Evolutionary conservation across 2,797 vertebrate genomes (phyloP).

Genomic region (Eospalax fontanierii): DNA sequence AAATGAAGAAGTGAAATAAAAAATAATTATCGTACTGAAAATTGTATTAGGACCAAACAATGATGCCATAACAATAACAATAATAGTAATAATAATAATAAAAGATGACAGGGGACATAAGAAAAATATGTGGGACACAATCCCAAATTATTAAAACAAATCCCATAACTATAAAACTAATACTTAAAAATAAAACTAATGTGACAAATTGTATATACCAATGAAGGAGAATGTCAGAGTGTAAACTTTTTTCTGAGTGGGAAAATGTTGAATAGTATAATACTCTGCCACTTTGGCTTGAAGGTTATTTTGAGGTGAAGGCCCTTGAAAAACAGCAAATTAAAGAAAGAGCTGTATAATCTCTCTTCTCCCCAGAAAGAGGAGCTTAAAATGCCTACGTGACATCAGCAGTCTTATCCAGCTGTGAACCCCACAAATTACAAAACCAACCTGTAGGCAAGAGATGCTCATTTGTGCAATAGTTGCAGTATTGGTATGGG

Average conservation of each 20-base stretch:
- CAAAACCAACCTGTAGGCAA: too few species aligned
- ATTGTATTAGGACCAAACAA: background rate
- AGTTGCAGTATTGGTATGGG: too few species aligned
- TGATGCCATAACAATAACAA: background rate
- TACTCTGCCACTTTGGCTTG: background rate
- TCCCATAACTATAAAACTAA: background rate
- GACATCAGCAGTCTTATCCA: too few species aligned
- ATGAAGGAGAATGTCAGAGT: background rate
- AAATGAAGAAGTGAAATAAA: too few species aligned
- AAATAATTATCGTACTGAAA: background rate
- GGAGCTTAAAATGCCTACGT: background rate
- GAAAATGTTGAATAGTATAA: background rate
- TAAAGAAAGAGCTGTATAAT: background rate
- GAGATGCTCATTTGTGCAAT: too few species aligned
- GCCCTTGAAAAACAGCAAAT: background rate
- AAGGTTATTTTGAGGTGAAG: constrained; percentile 18
- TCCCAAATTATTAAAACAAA: background rate
- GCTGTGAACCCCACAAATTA: too few species aligned
- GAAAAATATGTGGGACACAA: background rate
- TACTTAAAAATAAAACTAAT: constrained; percentile 1
- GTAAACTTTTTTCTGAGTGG: background rate
- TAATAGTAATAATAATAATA: background rate
- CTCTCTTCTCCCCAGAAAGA: background rate
- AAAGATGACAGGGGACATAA: background rate
- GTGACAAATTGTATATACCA: background rate